Evolutionary conservation across 2,797 vertebrate species (phyloP).

Genomic region (Crypturellus tataupa): DNA sequence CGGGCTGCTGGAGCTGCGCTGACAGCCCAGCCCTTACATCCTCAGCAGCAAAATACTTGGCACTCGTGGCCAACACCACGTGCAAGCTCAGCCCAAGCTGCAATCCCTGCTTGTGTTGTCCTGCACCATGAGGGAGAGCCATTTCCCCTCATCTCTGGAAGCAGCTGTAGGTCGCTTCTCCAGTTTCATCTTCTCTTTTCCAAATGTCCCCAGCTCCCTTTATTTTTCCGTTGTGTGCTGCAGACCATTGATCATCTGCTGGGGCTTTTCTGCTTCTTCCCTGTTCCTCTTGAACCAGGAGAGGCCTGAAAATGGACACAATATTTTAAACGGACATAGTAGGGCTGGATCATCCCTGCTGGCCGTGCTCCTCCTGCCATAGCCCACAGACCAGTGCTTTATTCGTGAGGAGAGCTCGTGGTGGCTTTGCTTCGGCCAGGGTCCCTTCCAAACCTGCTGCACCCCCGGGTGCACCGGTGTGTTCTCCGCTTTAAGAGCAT

Average conservation of each 20-base stretch:
- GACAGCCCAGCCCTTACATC: neutral
- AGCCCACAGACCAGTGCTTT: neutral
- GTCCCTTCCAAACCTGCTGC: neutral
- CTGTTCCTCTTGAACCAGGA: neutral
- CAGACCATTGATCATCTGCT: rapidly evolving
- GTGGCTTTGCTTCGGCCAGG: neutral
- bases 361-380: neutral
- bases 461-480: neutral
- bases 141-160: neutral
- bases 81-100: too few relatives aligned
- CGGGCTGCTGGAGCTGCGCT: too few relatives aligned
- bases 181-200: neutral
- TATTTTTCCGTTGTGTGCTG: neutral
- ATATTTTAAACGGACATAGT: neutral
- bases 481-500: neutral
- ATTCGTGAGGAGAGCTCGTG: rapidly evolving
- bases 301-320: neutral
- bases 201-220: neutral
- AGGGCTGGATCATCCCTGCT: neutral
- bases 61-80: too few relatives aligned
- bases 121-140: too few relatives aligned
- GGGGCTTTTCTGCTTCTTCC: neutral
- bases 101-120: too few relatives aligned
- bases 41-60: neutral
- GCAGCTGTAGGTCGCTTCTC: neutral